A percentile compares a stretch with the other conserved stretches of the same genome.
phyloP scores from a whole-genome alignment of 2,797 vertebrate genomes.

The Danio jaintianensis region DNA sequence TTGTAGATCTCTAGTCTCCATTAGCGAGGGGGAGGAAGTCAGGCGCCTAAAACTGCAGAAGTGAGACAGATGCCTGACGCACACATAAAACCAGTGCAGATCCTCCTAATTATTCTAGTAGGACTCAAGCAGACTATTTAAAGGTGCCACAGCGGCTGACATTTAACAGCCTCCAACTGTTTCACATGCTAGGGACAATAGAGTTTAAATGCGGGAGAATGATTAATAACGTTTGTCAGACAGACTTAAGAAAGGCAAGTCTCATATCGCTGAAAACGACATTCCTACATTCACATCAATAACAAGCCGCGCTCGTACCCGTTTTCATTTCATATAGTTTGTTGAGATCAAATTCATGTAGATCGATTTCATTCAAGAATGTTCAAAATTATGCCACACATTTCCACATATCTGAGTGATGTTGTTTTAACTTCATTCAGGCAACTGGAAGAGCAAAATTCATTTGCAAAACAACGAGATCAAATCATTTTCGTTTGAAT shows the following conservation, averaged over 20 bases:
- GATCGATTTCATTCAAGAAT: neutral
- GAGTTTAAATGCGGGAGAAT: constrained; percentile 8
- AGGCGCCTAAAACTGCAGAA: constrained; percentile 43
- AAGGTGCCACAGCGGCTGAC: constrained; percentile 24
- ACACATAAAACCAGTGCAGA: constrained; percentile 35
- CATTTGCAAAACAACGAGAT: too few species aligned
- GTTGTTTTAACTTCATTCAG: too few species aligned
- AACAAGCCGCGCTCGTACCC: constrained; percentile 13
- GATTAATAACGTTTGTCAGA: constrained; percentile 21
- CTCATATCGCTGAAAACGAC: constrained; percentile 33
- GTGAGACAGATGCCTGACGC: constrained; percentile 48
- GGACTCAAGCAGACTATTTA: constrained; percentile 31
- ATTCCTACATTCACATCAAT: constrained; percentile 35
- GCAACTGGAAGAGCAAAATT: too few species aligned
- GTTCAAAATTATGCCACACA: too few species aligned
- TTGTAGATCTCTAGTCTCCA: constrained; percentile 22
- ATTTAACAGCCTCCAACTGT: constrained; percentile 25
- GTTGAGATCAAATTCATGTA: constrained; percentile 4
- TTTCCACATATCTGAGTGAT: too few species aligned
- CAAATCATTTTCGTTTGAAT: too few species aligned
- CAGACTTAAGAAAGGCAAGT: constrained; percentile 32
- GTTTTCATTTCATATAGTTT: constrained; percentile 15
- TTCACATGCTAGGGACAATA: constrained; percentile 40
- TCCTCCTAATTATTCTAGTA: constrained; percentile 51
- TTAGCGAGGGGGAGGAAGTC: constrained; percentile 1